Evolutionary conservation across 2,113 vertebrate genomes (phyloP).

Genomic region (Anhinga anhinga): DNA sequence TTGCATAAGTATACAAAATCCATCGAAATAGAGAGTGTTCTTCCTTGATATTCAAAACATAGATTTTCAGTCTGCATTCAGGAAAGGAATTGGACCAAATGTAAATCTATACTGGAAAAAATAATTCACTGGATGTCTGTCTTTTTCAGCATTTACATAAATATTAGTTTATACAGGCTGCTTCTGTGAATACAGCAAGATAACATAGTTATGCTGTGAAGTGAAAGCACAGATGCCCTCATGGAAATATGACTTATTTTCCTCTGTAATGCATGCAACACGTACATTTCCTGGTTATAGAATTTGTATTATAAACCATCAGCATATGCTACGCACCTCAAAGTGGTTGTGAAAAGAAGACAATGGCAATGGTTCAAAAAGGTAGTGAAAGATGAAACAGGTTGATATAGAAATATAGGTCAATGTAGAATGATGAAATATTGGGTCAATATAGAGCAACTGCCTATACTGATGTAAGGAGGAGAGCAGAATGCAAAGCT

Average conservation of each 20-base stretch:
- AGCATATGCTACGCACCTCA: neutral
- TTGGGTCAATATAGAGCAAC: neutral
- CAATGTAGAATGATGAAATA: neutral
- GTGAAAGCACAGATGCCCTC: neutral
- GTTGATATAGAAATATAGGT: neutral
- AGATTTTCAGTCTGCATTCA: neutral
- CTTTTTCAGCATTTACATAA: neutral
- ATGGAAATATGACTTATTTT: neutral
- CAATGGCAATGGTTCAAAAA: neutral
- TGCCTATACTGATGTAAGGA: neutral
- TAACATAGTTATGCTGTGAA: neutral
- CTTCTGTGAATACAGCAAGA: neutral
- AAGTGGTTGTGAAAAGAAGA: neutral
- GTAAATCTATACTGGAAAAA: neutral
- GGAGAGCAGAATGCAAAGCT: neutral
- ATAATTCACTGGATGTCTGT: neutral
- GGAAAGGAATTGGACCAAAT: neutral
- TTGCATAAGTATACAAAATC: slow-evolving; percentile 47
- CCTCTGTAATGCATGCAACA: neutral
- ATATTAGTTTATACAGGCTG: neutral
- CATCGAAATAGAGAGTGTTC: neutral
- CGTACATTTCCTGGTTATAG: neutral
- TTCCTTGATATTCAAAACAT: neutral
- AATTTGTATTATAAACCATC: neutral
- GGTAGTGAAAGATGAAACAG: neutral